phyloP scores from a whole-genome alignment of 2,797 vertebrate genomes.

The Dallia pectoralis region DNA sequence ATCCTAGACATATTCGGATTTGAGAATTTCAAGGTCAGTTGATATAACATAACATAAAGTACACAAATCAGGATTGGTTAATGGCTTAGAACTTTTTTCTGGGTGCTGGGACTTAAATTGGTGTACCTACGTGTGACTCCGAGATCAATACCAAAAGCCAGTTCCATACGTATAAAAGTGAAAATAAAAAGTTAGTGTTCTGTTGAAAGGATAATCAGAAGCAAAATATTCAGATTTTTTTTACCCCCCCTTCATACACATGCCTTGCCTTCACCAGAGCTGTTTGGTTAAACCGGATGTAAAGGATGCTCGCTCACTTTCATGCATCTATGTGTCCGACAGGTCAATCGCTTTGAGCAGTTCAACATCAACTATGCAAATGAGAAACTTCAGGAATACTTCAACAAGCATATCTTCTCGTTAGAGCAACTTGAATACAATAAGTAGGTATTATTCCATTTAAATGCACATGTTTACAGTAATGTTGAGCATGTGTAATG shows the following conservation, averaged over 20 bases:
- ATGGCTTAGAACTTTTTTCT: too few relatives aligned
- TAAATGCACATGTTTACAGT: background rate
- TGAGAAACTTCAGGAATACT: slow-evolving; percentile 98
- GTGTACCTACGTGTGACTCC: too few relatives aligned
- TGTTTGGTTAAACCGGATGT: too few relatives aligned
- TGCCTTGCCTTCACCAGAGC: background rate
- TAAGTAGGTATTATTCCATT: slow-evolving; percentile 65
- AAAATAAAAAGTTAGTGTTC: too few relatives aligned
- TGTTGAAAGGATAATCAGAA: background rate
- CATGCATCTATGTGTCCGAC: slow-evolving; percentile 12
- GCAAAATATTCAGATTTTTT: too few relatives aligned
- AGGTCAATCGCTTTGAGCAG: slow-evolving; percentile 97
- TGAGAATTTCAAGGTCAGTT: slow-evolving; percentile 93
- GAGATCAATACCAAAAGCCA: too few relatives aligned
- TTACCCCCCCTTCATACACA: background rate
- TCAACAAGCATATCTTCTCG: slow-evolving; percentile 98
- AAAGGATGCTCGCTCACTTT: too few relatives aligned
- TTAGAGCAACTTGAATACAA: slow-evolving; percentile 97
- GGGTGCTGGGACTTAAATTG: too few relatives aligned
- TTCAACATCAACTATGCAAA: slow-evolving; percentile 99
- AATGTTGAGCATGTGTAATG: background rate
- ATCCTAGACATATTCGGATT: slow-evolving; percentile 99
- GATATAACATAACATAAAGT: too few relatives aligned
- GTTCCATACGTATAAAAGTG: background rate
- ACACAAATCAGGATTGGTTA: too few relatives aligned